Evolutionary conservation across 1,140 invertebrate species (phyloP), one percentile per base, ranked within the genome.

Genomic region (Pararge aegeria): DNA sequence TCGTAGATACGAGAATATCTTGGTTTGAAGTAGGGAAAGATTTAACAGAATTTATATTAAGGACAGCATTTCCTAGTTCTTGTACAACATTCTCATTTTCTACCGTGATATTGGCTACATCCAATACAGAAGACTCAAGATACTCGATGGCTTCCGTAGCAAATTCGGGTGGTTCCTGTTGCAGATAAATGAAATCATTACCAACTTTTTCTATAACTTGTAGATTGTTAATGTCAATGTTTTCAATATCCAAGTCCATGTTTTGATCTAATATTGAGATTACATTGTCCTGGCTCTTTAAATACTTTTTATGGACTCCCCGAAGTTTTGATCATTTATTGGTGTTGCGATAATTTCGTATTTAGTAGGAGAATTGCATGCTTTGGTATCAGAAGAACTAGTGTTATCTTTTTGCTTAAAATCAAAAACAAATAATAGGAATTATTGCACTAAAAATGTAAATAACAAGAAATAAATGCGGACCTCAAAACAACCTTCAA

Each of bases 181-280:
- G 59, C 59, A 55, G 24, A 46, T 51, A 27, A n/a, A n/a, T n/a
- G n/a, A n/a, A n/a, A n/a, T n/a, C n/a, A 50, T 58, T 50, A 58
- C 42, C 42, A 50, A 58, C 55, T 58, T 49, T 58, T 49, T 58
- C 55, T 58, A 58, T 27, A 24, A 58, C 56, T 59, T 51, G 56
- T 51, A 51, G 46, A 51, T 59, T 59, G 56, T 24, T 24, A 24
- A 7, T 24, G 24, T 24, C 24, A 24, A 24, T 24, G 24, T 24
- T 24, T 24, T 54, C 16, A 55, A 55, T 61, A 48, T 54, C 18
- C 27, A 61, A 34, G 38, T 48, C 44, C 10, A 48, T 48, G 20
- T 48, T 24, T 10, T 21, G 44, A 3, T 24, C 20, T 9, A 48
- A 21, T 48, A 48, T 21, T 48, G 44, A 20, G 19, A 4, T 48